Evolutionary conservation across 2,797 vertebrate genomes (phyloP), one percentile per base, ranked within the genome.

Genomic region (Tympanoctomys barrerae): DNA sequence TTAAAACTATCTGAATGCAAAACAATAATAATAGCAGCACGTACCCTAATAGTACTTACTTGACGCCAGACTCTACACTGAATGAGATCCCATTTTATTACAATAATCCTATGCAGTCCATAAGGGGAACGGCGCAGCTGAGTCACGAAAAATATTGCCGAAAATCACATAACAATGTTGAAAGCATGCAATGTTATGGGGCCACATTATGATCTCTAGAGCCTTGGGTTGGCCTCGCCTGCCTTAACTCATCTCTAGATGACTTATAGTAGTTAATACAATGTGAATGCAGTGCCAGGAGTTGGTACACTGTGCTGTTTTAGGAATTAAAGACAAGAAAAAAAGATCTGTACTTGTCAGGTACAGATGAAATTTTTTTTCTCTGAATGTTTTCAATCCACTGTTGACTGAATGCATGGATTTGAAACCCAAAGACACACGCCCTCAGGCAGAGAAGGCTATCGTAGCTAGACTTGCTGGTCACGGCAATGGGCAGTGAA

Each of bases 1-100:
- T 68, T 42, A 82, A 92, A 82, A 59, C 68, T 75, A 59, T 75
- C 90, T 61, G 57, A 88, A 84, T 31, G 59, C 49, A 80, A 80
- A 78, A 87, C 46, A 73, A 68, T 70, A 59, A n/a, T n/a, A 59
- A n/a, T 36, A 68, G 46, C 1, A 46, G 8, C 73, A 57, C 42
- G 5, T 16, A 24, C 31, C 13, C 78, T 16, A 24, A 8, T 14
- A 61, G 73, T 1, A 52, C 66, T 80, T 57, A 68, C 39, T 90
- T 89, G 59, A 46, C 5, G 24, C 22, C 28, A 66, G 71, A 49
- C 26, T 2, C 81, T 81, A 22, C 21, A 13, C 31, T 2, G 1
- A 31, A 57, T 24, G 16, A 28, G 10, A 78, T 66, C 19, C 90
- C 57, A 83, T 57, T 92, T 70, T 59, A 31, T 77, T 57, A 64